Conservation (phyloP, 2,888 invertebrate species). For the Clepsis dumicolana region DNA sequence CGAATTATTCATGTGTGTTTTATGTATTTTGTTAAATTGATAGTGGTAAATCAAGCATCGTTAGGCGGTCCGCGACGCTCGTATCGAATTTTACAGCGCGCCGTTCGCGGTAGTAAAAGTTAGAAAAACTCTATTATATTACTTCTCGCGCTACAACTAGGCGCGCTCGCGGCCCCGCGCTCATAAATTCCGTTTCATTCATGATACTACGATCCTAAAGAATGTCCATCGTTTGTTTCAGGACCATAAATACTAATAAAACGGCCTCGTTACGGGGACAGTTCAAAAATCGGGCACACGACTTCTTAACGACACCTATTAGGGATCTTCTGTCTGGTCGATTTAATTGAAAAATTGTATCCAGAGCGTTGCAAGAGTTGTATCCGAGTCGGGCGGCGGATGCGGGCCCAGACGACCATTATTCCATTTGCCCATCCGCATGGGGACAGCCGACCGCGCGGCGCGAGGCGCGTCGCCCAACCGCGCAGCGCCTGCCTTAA, state of each 20-base stretch:
- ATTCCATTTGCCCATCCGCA: conserved; percentile 86
- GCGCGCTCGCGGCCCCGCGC: conserved; percentile 60
- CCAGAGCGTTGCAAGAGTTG: conserved; percentile 83
- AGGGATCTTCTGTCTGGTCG: conserved; percentile 85
- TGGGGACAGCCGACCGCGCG: conserved; percentile 81
- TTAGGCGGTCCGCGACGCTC: conserved; percentile 72
- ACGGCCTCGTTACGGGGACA: conserved; percentile 82
- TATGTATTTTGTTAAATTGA: conserved; percentile 76
- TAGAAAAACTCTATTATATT: conserved; percentile 78
- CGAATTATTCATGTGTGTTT: conserved; percentile 70
- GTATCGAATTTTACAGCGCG: conserved; percentile 81
- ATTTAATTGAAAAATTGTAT: conserved; percentile 87
- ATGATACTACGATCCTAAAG: conserved; percentile 70
- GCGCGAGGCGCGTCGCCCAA: conserved; percentile 46
- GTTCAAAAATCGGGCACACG: conserved; percentile 85
- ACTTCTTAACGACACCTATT: conserved; percentile 86
- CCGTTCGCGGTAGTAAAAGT: conserved; percentile 76
- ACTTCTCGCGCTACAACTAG: conserved; percentile 63
- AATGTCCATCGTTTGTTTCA: conserved; percentile 75
- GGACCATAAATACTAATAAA: conserved; percentile 85
- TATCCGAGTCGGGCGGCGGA: conserved; percentile 83
- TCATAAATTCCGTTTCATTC: conserved; percentile 82
- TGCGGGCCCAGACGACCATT: conserved; percentile 86
- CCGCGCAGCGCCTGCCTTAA: conserved; percentile 61
- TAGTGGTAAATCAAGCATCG: conserved; percentile 81